Conservation (phyloP, 2,888 invertebrate species). For the Lasius fuliginosus region DNA sequence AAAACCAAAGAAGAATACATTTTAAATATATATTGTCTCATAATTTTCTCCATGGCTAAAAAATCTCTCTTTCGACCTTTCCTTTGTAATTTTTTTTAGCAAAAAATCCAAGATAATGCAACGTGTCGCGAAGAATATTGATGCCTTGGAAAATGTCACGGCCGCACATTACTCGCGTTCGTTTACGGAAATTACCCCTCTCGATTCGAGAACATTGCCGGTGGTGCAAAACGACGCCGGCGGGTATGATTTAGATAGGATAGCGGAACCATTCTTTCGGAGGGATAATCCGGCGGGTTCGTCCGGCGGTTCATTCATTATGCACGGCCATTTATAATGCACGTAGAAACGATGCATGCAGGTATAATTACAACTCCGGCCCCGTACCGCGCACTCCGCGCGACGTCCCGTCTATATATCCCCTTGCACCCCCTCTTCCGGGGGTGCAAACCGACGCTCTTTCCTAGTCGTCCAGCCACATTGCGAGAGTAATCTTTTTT, state of each 20-base stretch:
- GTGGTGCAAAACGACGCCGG: conserved; percentile 50
- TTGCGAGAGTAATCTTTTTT: conserved; percentile 34
- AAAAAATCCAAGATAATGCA: not conserved
- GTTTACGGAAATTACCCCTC: conserved; percentile 48
- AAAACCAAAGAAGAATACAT: not conserved
- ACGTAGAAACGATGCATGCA: conserved; percentile 65
- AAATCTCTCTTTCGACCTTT: not conserved
- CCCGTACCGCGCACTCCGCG: conserved; percentile 11
- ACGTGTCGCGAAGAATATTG: not conserved
- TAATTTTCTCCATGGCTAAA: not conserved
- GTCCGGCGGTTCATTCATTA: conserved; percentile 71
- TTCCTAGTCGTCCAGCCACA: conserved; percentile 22
- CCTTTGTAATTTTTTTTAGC: not conserved
- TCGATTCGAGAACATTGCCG: conserved; percentile 43
- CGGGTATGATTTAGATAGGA: conserved; percentile 63
- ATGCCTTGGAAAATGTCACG: conserved; percentile 6
- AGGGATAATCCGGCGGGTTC: conserved; percentile 63
- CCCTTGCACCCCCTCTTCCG: conserved; percentile 7
- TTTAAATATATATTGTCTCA: not conserved
- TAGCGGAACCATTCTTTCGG: conserved; percentile 64
- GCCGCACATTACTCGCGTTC: conserved; percentile 27
- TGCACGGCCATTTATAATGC: conserved; percentile 69
- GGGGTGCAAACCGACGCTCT: conserved; percentile 33
- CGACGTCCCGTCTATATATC: conserved; percentile 3
- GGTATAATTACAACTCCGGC: conserved; percentile 69